phyloP scores from a whole-genome alignment of 1,140 invertebrate species.

The Drosophila nigromelanica region DNA sequence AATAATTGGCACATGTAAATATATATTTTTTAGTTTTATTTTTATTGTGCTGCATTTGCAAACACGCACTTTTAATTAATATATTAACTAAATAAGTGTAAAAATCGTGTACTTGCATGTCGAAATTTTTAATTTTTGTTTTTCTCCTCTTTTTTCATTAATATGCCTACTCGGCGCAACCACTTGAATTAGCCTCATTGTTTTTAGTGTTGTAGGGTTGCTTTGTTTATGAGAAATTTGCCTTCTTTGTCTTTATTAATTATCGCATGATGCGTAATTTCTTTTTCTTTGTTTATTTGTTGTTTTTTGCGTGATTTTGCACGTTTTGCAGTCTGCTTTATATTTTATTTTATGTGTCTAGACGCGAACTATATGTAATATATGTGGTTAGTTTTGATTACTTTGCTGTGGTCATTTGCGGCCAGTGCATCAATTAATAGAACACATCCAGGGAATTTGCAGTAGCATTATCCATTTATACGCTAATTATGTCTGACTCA shows the following conservation, averaged over 20 bases:
- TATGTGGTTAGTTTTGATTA: conserved; percentile 11
- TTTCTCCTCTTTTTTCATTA: background rate
- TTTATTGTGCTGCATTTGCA: conserved; percentile 10
- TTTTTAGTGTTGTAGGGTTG: background rate
- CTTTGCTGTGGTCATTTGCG: conserved; percentile 30
- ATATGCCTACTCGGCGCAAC: conserved; percentile 3
- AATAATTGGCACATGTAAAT: conserved; percentile 35
- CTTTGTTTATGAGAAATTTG: conserved; percentile 22
- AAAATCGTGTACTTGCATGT: background rate
- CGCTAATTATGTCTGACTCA: conserved; percentile 4
- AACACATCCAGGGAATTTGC: background rate
- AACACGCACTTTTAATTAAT: conserved; percentile 33
- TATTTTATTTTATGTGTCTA: conserved; percentile 43
- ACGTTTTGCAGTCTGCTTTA: conserved; percentile 30
- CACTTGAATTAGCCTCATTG: conserved; percentile 31
- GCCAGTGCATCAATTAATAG: conserved; percentile 42
- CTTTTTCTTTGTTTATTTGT: conserved; percentile 10
- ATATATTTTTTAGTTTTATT: background rate
- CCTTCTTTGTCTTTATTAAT: conserved; percentile 28
- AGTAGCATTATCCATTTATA: conserved; percentile 3
- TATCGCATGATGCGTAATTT: conserved; percentile 52
- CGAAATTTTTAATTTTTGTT: background rate
- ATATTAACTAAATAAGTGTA: conserved; percentile 30
- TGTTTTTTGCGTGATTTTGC: conserved; percentile 39
- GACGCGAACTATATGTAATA: conserved; percentile 16